These are phyloP conservation scores for Sebastes diploproa DNA, from an alignment of 2,797 vertebrate genomes.

Conservation along the genomic window DNA sequence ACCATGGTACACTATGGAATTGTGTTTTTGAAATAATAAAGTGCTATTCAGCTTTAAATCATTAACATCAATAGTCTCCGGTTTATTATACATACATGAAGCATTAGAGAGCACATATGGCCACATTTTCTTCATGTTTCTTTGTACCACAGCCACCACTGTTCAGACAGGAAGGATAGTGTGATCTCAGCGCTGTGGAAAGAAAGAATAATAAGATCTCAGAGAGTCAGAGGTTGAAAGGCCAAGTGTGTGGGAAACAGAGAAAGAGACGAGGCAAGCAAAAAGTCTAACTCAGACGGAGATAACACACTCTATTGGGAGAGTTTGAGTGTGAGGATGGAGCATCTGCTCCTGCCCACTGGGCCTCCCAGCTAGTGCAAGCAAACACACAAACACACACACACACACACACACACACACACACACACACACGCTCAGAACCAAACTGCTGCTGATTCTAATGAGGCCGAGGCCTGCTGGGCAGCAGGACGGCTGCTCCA, in stretches of 20 bases:
- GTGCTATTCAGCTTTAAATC: background rate
- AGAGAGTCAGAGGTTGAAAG: slow-evolving; percentile 18
- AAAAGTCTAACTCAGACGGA: slow-evolving; percentile 41
- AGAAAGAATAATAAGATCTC: background rate
- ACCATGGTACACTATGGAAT: background rate
- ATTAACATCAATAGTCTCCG: background rate
- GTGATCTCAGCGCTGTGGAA: background rate
- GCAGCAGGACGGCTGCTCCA: slow-evolving; percentile 57
- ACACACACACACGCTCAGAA: slow-evolving; percentile 35
- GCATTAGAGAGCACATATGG: background rate
- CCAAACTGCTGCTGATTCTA: slow-evolving; percentile 67
- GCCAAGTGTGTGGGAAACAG: slow-evolving; percentile 3
- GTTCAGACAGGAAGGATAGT: background rate
- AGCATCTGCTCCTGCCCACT: slow-evolving; percentile 76
- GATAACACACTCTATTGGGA: slow-evolving; percentile 57
- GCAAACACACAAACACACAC: slow-evolving; percentile 45
- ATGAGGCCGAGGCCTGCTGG: slow-evolving; percentile 72
- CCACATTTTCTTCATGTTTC: background rate
- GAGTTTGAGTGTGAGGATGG: slow-evolving; percentile 64
- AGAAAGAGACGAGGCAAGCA: slow-evolving; percentile 24
- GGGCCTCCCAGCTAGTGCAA: slow-evolving; percentile 62
- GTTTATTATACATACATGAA: background rate
- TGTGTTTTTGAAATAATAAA: background rate
- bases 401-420: slow-evolving; percentile 52
- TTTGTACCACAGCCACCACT: background rate